These are phyloP conservation scores for Zaprionus obscuricornis DNA, from an alignment of 2,888 invertebrate genomes.

Conservation along the genomic window DNA sequence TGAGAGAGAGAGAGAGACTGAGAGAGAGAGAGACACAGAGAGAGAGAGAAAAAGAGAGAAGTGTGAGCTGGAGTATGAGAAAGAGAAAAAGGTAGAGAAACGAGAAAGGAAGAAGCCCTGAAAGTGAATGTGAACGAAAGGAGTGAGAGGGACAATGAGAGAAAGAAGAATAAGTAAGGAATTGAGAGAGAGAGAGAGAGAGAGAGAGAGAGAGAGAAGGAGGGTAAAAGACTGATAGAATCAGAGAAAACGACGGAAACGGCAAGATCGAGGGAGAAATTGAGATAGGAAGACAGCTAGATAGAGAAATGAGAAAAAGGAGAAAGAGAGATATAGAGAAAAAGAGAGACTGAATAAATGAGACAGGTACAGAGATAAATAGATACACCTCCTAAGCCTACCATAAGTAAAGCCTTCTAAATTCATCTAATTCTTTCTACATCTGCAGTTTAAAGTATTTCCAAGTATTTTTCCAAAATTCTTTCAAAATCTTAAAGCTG, in stretches of 20 bases:
- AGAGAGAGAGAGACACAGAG: too few species aligned
- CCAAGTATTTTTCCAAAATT: too few species aligned
- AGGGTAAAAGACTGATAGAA: constrained; percentile 15
- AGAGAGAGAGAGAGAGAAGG: too few species aligned
- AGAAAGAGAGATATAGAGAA: too few species aligned
- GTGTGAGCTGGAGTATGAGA: neutral
- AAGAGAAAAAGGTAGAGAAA: constrained; percentile 6
- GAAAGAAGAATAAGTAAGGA: constrained; percentile 4
- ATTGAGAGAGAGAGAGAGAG: constrained; percentile 4
- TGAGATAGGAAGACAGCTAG: too few species aligned
- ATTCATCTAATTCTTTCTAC: too few species aligned
- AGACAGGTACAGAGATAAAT: too few species aligned
- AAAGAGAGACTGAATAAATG: too few species aligned
- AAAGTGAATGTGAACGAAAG: neutral
- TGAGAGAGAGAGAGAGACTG: neutral
- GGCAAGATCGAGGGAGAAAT: neutral
- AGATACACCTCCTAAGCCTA: too few species aligned
- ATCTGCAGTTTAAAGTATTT: too few species aligned
- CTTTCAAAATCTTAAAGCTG: neutral
- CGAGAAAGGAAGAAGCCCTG: neutral
- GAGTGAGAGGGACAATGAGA: constrained; percentile 1
- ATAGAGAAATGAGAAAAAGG: too few species aligned
- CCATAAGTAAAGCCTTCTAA: too few species aligned
- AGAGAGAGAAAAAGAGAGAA: constrained; percentile 9
- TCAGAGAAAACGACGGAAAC: constrained; percentile 21